Evolutionary conservation across 2,797 vertebrate species (phyloP).

Genomic region (Limnodromus scolopaceus): DNA sequence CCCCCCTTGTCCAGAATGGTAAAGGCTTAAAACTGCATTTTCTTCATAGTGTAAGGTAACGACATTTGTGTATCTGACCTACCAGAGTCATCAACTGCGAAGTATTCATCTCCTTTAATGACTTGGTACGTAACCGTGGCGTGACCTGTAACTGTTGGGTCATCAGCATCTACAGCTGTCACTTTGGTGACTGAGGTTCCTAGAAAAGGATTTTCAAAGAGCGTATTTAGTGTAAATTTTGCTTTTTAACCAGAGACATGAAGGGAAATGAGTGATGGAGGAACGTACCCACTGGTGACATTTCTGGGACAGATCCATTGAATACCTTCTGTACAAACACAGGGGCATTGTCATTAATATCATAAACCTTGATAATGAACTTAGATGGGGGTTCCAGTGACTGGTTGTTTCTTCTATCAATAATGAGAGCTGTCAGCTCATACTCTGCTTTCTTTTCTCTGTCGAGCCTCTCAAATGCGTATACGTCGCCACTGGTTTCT

Average conservation of each 20-base stretch:
- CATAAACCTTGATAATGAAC: conserved; percentile 80
- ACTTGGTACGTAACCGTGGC: conserved; percentile 77
- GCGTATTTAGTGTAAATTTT: background rate
- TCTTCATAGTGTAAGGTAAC: background rate
- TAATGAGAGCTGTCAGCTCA: conserved; percentile 75
- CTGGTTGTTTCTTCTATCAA: conserved; percentile 69
- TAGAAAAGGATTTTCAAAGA: conserved; percentile 37
- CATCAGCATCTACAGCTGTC: conserved; percentile 81
- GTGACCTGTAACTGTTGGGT: conserved; percentile 79
- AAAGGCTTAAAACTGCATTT: background rate
- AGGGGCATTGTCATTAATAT: conserved; percentile 81
- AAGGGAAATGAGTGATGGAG: background rate
- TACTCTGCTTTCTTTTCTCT: conserved; percentile 80
- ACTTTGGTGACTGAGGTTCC: conserved; percentile 78
- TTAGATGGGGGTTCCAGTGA: conserved; percentile 75
- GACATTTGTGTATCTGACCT: background rate
- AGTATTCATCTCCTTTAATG: conserved; percentile 70
- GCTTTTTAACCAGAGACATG: background rate
- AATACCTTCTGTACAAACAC: conserved; percentile 74
- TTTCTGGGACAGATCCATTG: conserved; percentile 81
- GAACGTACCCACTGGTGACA: conserved; percentile 76
- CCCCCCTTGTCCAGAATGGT: background rate
- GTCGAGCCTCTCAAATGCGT: conserved; percentile 78
- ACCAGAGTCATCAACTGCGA: conserved; percentile 77
- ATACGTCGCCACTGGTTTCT: conserved; percentile 71